phyloP scores from a whole-genome alignment of 2,888 invertebrate species.

The Auanema freiburgensis region DNA sequence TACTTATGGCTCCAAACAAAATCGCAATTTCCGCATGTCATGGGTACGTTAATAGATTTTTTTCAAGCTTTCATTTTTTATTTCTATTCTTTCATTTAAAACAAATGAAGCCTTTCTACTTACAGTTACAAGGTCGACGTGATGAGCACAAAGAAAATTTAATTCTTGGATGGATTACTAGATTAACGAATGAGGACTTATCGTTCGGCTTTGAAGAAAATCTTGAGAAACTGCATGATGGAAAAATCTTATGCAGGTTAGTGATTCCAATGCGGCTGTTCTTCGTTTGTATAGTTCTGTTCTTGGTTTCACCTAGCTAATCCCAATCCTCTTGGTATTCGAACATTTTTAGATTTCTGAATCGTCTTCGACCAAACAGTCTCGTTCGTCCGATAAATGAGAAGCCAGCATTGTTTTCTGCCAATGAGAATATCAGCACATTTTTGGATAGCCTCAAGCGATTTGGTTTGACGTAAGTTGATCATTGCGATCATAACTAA shows the following conservation, averaged over 20 bases:
- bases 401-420: constrained; percentile 42
- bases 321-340: too few species aligned
- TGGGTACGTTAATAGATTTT: constrained; percentile 33
- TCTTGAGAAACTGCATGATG: constrained; percentile 34
- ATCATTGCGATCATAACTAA: background rate
- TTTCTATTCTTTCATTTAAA: background rate
- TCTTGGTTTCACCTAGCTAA: too few species aligned
- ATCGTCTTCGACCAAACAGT: constrained; percentile 27
- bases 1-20: constrained; percentile 47
- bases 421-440: constrained; percentile 44
- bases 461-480: constrained; percentile 15
- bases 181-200: constrained; percentile 20
- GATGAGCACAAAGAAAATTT: constrained; percentile 29
- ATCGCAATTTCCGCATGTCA: constrained; percentile 40
- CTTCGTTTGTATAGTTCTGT: too few species aligned
- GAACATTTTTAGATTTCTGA: constrained; percentile 31
- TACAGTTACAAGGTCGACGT: constrained; percentile 47
- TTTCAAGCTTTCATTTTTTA: background rate
- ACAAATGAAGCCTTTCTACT: too few species aligned
- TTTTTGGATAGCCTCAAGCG: constrained; percentile 31
- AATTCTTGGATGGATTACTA: constrained; percentile 40
- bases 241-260: constrained; percentile 46
- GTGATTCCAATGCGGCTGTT: too few species aligned
- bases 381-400: constrained; percentile 32
- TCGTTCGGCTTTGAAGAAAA: constrained; percentile 19